Evolutionary conservation across 2,113 vertebrate species (phyloP).

Genomic region (Oreochromis aureus): DNA sequence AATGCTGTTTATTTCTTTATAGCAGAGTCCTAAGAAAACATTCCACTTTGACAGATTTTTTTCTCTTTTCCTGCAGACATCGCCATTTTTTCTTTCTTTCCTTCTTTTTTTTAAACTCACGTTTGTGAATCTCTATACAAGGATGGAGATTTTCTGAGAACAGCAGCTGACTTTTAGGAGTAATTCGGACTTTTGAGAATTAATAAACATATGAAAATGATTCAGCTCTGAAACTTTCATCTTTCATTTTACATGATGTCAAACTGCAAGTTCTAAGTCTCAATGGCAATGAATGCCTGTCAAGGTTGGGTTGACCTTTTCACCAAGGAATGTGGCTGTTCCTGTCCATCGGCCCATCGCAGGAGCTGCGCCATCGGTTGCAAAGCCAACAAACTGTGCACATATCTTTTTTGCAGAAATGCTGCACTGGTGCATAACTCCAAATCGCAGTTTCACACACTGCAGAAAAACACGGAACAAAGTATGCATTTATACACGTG

Average conservation of each 20-base stretch:
- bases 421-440: neutral
- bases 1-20: neutral
- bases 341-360: neutral
- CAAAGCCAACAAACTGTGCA: neutral
- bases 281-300: neutral
- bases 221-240: rapidly evolving
- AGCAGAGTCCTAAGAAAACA: neutral
- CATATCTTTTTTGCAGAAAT: neutral
- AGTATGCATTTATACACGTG: neutral
- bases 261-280: rapidly evolving
- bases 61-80: neutral
- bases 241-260: neutral
- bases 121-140: neutral
- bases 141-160: neutral
- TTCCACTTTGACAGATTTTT: neutral
- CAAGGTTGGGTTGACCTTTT: neutral
- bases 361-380: neutral
- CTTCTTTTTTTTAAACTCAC: neutral
- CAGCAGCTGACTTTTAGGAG: neutral
- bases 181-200: rapidly evolving
- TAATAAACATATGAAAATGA: neutral
- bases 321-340: neutral
- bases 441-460: neutral
- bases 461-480: neutral
- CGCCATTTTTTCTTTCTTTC: neutral